Evolutionary conservation across 2,888 invertebrate genomes (phyloP), one percentile per base, ranked within the genome.

Genomic region (Rotaria sp.): DNA sequence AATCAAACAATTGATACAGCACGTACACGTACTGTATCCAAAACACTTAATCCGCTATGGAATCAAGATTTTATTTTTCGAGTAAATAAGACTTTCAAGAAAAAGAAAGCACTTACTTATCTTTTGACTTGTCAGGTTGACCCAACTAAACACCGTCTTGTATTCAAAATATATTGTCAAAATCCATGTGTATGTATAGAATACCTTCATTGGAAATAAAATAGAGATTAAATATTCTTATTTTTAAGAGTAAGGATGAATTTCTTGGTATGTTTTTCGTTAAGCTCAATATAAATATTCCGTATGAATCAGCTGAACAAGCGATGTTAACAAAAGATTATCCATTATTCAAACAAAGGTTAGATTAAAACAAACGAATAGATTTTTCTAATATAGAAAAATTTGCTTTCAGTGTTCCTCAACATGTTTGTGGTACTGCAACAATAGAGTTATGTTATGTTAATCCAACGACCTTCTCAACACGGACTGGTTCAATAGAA

Each of bases 91-190:
- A 30, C n/a, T n/a, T 30, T 59, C 1, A 97, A 92, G 95, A 95
- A 88, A 97, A 97, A 91, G 93, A 99, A 88, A 13, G 35, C 1
- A 26, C 7, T 8, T 11, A 8, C 15, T 1, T 30, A 67, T 13
- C 18, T 21, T 5, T 5, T 67, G 2, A 15, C 13, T 3, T 30
- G 2, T 75, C 10, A 80, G 80, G 80, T 80, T 80, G 80, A 80
- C n/a, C 80, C 80, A 45, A 80, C 26, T 13, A 80, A 80, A 80
- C 80, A 80, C n/a, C 80, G 80, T 3, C 80, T 80, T 11, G 38
- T 35, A 26, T 80, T 80, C 26, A 45, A 80, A 80, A 80, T 80
- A 0, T 80, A 13, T n/a, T 45, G 45, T 80, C 80, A 80, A 26
- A 80, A 80, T 45, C 26, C 45, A 80, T 26, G 45, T 26, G 80